phyloP scores from a whole-genome alignment of 2,888 invertebrate genomes.

The Parnassius mnemosyne region DNA sequence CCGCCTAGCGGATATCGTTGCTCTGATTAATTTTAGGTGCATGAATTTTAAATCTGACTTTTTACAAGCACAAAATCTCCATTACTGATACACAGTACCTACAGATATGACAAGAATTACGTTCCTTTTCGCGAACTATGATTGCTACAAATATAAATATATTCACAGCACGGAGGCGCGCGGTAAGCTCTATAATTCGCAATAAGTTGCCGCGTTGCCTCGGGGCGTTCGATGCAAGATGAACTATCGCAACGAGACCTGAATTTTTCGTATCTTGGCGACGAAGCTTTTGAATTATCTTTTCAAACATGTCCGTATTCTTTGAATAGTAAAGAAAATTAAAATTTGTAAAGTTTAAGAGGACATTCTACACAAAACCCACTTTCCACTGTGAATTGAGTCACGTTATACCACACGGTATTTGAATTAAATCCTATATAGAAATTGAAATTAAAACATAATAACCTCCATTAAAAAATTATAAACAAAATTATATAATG shows the following conservation, averaged over 20 bases:
- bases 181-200: slow-evolving; percentile 25
- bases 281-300: slow-evolving; percentile 9
- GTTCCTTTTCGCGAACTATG: slow-evolving; percentile 6
- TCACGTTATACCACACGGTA: too few species aligned
- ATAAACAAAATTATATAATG: too few species aligned
- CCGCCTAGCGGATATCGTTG: too few species aligned
- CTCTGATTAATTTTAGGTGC: too few species aligned
- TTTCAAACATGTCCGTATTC: slow-evolving; percentile 7
- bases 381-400: too few species aligned
- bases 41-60: too few species aligned
- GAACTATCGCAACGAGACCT: slow-evolving; percentile 24
- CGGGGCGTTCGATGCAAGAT: slow-evolving; percentile 15
- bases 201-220: slow-evolving; percentile 21
- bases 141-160: slow-evolving; percentile 20
- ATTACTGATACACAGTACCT: not conserved
- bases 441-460: too few species aligned
- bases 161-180: slow-evolving; percentile 21
- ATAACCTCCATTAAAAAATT: too few species aligned
- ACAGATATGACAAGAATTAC: slow-evolving; percentile 1
- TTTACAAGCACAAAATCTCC: too few species aligned
- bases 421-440: too few species aligned
- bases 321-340: not conserved
- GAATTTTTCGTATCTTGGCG: slow-evolving; percentile 14
- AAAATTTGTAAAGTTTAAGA: not conserved
- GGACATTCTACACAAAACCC: too few species aligned